A percentile compares a stretch with the other conserved stretches of the same genome.
Conservation (phyloP, 1,140 invertebrate species). For the Pseudomyrmex flavicornis region DNA sequence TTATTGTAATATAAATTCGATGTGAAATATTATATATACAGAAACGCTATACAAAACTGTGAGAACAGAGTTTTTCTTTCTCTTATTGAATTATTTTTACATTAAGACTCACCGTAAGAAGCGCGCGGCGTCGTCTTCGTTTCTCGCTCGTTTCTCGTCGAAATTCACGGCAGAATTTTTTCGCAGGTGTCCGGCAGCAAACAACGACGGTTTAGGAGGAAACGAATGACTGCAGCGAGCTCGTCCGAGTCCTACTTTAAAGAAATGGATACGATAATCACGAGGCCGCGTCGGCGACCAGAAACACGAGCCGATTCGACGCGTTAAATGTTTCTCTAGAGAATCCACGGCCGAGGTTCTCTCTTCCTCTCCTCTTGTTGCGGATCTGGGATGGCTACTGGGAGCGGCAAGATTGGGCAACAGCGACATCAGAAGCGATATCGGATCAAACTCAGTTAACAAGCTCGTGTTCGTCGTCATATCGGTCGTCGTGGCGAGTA, state of each 20-base stretch:
- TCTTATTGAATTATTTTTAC: neutral
- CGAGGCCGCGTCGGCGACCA: conserved; percentile 47
- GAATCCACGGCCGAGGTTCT: conserved; percentile 70
- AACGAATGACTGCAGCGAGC: conserved; percentile 24
- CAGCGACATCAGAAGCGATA: conserved; percentile 54
- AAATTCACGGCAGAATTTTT: conserved; percentile 52
- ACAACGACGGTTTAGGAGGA: neutral
- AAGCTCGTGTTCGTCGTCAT: conserved; percentile 49
- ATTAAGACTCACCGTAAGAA: neutral
- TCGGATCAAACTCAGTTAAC: conserved; percentile 68
- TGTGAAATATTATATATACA: too few species aligned
- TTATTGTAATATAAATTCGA: too few species aligned
- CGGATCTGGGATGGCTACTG: conserved; percentile 71
- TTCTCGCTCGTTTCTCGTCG: neutral
- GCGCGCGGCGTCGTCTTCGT: neutral
- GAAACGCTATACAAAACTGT: too few species aligned
- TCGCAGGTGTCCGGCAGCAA: conserved; percentile 27
- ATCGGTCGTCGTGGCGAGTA: conserved; percentile 58
- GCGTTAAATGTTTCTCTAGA: conserved; percentile 69
- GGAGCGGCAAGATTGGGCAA: conserved; percentile 49
- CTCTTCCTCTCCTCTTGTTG: neutral
- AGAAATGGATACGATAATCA: conserved; percentile 68
- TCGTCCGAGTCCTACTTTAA: conserved; percentile 42
- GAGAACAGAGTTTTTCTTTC: neutral
- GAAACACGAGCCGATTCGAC: conserved; percentile 53